Conservation (phyloP, 2,888 invertebrate species). For the Pherbina coryleti region DNA sequence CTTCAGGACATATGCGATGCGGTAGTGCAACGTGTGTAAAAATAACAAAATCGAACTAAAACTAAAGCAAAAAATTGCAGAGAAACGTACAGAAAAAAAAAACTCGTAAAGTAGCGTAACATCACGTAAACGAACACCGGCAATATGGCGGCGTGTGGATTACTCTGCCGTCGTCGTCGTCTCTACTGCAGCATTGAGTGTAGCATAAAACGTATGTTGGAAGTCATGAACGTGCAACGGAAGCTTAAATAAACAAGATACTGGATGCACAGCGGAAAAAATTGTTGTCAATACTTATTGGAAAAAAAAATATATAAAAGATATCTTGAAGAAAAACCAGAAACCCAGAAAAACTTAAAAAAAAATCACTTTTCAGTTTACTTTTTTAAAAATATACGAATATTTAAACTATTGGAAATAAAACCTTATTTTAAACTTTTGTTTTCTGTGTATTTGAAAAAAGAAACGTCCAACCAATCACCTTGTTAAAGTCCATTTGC, state of each 20-base stretch:
- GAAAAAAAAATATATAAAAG: constrained; percentile 40
- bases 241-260: constrained; percentile 50
- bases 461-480: too few relatives aligned
- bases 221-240: constrained; percentile 57
- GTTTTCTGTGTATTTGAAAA: too few relatives aligned
- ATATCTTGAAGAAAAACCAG: constrained; percentile 18
- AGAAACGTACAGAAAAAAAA: constrained; percentile 32
- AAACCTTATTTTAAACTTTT: too few relatives aligned
- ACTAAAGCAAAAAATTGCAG: constrained; percentile 18
- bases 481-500: too few relatives aligned
- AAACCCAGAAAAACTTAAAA: not conserved
- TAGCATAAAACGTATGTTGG: constrained; percentile 49
- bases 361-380: too few relatives aligned
- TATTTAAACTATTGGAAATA: too few relatives aligned
- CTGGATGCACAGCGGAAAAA: constrained; percentile 4
- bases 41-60: not conserved
- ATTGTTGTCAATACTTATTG: not conserved
- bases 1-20: constrained; percentile 49
- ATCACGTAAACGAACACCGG: constrained; percentile 30
- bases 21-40: constrained; percentile 47
- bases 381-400: too few relatives aligned
- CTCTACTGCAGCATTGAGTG: too few relatives aligned
- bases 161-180: constrained; percentile 18
- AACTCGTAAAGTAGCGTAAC: constrained; percentile 49
- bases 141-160: constrained; percentile 12